A percentile compares a stretch with the other conserved stretches of the same genome.
Evolutionary conservation across 2,113 vertebrate species (phyloP).

Genomic region (Centropus bengalensis): DNA sequence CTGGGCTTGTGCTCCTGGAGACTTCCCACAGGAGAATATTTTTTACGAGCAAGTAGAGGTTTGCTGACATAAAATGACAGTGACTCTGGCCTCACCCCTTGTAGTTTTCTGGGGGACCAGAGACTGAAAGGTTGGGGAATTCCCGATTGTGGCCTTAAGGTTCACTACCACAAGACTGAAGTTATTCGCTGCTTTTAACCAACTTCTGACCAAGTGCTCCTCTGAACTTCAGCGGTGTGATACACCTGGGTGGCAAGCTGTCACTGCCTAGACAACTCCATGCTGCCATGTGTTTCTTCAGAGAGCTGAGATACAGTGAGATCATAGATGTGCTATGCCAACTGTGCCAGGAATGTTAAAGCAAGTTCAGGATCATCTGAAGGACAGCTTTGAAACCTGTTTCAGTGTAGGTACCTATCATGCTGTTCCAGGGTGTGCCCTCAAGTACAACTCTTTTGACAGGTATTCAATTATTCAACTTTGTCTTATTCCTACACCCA

Average conservation of each 20-base stretch:
- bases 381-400: neutral
- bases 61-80: neutral
- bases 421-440: neutral
- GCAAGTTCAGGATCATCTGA: neutral
- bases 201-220: neutral
- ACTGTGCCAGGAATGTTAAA: neutral
- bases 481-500: neutral
- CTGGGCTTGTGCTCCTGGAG: neutral
- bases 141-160: neutral
- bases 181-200: neutral
- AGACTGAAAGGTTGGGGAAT: neutral
- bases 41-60: neutral
- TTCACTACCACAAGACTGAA: neutral
- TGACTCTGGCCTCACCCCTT: neutral
- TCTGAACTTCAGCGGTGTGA: neutral
- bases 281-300: conserved; percentile 1
- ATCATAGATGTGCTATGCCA: neutral
- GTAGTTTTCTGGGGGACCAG: neutral
- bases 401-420: neutral
- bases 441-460: neutral
- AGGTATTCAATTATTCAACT: neutral
- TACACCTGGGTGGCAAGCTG: neutral
- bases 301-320: neutral
- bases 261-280: neutral
- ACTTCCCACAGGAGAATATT: neutral